phyloP scores from a whole-genome alignment of 2,113 vertebrate species.

The Bothrops jararaca region DNA sequence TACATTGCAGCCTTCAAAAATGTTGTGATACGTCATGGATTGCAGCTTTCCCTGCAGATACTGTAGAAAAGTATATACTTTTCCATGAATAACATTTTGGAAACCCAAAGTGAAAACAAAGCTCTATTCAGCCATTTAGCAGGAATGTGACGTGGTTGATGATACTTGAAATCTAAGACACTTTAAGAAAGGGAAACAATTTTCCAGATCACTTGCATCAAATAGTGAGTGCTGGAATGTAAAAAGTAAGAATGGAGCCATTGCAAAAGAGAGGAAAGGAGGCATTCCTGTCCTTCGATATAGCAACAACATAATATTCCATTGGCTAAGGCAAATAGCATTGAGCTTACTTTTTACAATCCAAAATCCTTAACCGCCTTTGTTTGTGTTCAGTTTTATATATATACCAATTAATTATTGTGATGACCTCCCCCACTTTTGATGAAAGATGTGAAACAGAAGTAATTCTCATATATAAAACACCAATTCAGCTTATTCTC shows the following conservation, averaged over 20 bases:
- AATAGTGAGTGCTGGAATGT: background rate
- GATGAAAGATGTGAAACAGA: background rate
- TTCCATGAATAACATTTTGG: background rate
- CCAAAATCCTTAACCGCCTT: background rate
- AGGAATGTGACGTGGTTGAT: background rate
- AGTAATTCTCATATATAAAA: background rate
- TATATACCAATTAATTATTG: background rate
- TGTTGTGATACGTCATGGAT: background rate
- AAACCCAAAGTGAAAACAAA: background rate
- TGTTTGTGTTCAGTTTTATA: background rate
- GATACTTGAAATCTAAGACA: background rate
- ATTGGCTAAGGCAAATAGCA: background rate
- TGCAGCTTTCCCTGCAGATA: background rate
- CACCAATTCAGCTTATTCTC: background rate
- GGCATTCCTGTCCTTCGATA: background rate
- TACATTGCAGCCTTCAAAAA: background rate
- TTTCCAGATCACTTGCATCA: constrained; percentile 30
- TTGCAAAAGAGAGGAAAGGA: background rate
- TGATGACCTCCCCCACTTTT: background rate
- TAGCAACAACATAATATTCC: background rate
- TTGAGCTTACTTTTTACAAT: background rate
- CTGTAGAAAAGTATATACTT: background rate
- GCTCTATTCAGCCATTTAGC: background rate
- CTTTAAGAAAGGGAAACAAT: constrained; percentile 2
- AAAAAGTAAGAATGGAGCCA: background rate